Evolutionary conservation across 2,113 vertebrate genomes (phyloP).

Genomic region (Argyrosomus japonicus): DNA sequence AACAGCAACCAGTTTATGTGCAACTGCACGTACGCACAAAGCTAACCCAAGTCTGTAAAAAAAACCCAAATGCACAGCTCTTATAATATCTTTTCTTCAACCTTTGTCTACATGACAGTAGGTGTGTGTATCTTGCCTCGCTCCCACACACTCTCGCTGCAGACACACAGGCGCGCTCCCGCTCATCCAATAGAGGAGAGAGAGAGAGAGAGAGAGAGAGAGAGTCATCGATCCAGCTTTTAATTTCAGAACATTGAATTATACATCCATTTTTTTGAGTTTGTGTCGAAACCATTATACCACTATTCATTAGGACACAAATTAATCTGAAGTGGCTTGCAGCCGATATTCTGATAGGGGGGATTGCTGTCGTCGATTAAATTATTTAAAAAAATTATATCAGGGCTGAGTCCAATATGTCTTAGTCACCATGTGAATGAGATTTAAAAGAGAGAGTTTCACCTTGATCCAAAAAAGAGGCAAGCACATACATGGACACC

Average conservation of each 20-base stretch:
- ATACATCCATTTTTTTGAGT: conserved; percentile 31
- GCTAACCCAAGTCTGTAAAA: background rate
- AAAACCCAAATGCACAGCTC: background rate
- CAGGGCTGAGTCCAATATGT: conserved; percentile 6
- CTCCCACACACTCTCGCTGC: conserved; percentile 32
- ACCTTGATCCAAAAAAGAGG: conserved; percentile 9
- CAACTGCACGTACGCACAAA: background rate
- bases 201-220: conserved; percentile 7
- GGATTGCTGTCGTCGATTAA: conserved; percentile 30
- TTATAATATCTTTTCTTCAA: conserved; percentile 18
- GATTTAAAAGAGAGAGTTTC: conserved; percentile 19
- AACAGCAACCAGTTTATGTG: background rate
- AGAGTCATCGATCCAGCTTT: conserved; percentile 42
- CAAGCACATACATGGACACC: background rate
- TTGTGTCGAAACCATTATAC: conserved; percentile 54
- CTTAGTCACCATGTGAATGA: conserved; percentile 28
- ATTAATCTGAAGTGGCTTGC: conserved; percentile 48
- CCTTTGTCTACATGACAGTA: conserved; percentile 42
- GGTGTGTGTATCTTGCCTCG: conserved; percentile 28
- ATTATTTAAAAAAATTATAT: conserved; percentile 32
- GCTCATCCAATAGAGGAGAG: conserved; percentile 2
- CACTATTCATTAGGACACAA: conserved; percentile 32
- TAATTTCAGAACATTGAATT: conserved; percentile 54
- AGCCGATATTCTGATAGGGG: conserved; percentile 21
- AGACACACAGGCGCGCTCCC: conserved; percentile 9